phyloP scores from a whole-genome alignment of 2,797 vertebrate species.

The Mastacembelus armatus region DNA sequence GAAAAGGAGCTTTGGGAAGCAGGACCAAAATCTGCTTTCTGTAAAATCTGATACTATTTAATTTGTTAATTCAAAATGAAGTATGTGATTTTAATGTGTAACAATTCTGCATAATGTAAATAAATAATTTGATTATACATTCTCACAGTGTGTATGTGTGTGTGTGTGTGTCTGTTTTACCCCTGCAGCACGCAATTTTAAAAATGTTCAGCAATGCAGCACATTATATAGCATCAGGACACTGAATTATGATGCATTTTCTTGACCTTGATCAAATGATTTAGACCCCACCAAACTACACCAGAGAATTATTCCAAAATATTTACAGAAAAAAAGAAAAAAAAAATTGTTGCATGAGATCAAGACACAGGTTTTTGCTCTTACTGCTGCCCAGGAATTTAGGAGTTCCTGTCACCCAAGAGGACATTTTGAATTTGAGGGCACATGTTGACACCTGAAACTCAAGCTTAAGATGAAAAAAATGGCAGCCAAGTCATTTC shows the following conservation, averaged over 20 bases:
- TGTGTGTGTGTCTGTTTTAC: background rate
- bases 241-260: background rate
- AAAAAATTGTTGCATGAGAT: too few relatives aligned
- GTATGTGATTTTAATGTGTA: background rate
- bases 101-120: background rate
- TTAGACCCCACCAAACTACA: background rate
- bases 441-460: conserved; percentile 28
- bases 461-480: conserved; percentile 26
- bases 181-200: background rate
- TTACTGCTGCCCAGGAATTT: too few relatives aligned
- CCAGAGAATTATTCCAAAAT: too few relatives aligned
- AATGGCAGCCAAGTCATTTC: conserved; percentile 13
- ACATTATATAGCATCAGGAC: background rate
- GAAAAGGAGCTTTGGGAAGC: conserved; percentile 30
- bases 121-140: background rate
- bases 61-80: background rate
- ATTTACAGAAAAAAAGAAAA: too few relatives aligned
- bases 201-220: background rate
- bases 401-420: conserved; percentile 7
- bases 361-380: conserved; percentile 17
- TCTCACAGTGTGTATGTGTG: too few relatives aligned
- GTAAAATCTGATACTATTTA: background rate
- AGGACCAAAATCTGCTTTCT: background rate
- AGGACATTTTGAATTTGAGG: too few relatives aligned
- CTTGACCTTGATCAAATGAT: conserved; percentile 15